Base-by-base conservation (phyloP, 2,888 invertebrate genomes). In the Crepidodera aurea region DNA sequence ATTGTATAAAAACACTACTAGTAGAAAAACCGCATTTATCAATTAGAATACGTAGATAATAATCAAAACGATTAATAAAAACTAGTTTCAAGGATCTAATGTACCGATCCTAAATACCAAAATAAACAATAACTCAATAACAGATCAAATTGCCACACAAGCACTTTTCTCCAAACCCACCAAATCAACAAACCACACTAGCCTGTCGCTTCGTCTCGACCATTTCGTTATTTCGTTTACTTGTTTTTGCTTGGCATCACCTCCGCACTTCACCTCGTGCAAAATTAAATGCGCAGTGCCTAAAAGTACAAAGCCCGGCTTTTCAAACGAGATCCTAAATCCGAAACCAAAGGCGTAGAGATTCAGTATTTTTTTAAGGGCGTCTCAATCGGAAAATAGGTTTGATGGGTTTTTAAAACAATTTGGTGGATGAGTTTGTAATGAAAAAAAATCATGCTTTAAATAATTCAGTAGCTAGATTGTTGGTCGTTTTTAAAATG, bases 131-230 rank as follows among this genome's bases (percentile, higher is more conserved):
- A 50, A 29, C 18, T n/a, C 22, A 22, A 22, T 29, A 34, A 25
- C 46, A 1, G 48, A 19, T 48, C 7, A 25, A 44, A 46, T 19
- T 56, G 56, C 56, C 56, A 56, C 56, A 56, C 46, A 56, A 46
- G 56, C 56, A 56, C 46, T 34, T 56, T 56, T 29, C 25, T 18
- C 18, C 27, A 6, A 32, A 44, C 19, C 22, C 8, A 39, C 51
- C 12, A 12, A 34, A 8, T 10, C n/a, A 18, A 2, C 50, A 16
- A 50, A 1, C 29, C 50, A 1, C n/a, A 40, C 40, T 18, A 2
- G 37, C 7, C 37, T n/a, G 2, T 13, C 13, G 12, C 5, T 13
- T 37, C 37, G 37, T 37, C 37, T 12, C 13, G 2, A 5, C 13
- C 8, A 8, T 8, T 29, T 29, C 10, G 6, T 13, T 13, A 10